Percentiles rank a stretch among this genome's conserved stretches.
Conservation (phyloP, 2,797 vertebrate genomes). For the Etheostoma nigrum region DNA sequence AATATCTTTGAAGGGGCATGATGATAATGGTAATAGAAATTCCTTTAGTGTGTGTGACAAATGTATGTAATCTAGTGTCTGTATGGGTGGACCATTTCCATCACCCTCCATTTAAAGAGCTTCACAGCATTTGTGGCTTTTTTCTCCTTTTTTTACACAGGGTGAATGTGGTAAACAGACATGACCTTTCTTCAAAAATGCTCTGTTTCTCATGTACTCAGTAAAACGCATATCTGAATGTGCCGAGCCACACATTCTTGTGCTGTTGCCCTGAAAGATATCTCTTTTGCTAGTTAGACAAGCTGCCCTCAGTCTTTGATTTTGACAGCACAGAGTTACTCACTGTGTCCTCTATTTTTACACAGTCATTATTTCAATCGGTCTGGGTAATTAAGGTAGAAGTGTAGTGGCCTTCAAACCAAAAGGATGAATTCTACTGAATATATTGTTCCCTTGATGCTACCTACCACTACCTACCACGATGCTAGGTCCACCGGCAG, state of each 20-base stretch:
- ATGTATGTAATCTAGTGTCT: constrained; percentile 57
- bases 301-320: constrained; percentile 9
- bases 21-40: constrained; percentile 68
- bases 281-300: not conserved
- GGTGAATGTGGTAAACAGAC: constrained; percentile 41
- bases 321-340: constrained; percentile 18
- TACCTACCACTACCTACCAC: not conserved
- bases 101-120: constrained; percentile 45
- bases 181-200: constrained; percentile 32
- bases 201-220: constrained; percentile 35
- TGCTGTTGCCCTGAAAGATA: constrained; percentile 12
- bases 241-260: constrained; percentile 14
- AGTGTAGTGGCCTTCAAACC: constrained; percentile 30
- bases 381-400: not conserved
- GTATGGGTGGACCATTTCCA: constrained; percentile 34
- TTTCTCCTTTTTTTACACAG: constrained; percentile 4
- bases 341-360: constrained; percentile 8
- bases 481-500: not conserved
- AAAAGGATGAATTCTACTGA: not conserved
- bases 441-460: not conserved
- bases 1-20: constrained; percentile 54
- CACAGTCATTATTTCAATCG: not conserved
- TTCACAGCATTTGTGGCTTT: constrained; percentile 32
- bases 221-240: constrained; percentile 33
- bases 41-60: constrained; percentile 58